phyloP scores from a whole-genome alignment of 2,888 invertebrate species.

The Pyrrhosoma nymphula region DNA sequence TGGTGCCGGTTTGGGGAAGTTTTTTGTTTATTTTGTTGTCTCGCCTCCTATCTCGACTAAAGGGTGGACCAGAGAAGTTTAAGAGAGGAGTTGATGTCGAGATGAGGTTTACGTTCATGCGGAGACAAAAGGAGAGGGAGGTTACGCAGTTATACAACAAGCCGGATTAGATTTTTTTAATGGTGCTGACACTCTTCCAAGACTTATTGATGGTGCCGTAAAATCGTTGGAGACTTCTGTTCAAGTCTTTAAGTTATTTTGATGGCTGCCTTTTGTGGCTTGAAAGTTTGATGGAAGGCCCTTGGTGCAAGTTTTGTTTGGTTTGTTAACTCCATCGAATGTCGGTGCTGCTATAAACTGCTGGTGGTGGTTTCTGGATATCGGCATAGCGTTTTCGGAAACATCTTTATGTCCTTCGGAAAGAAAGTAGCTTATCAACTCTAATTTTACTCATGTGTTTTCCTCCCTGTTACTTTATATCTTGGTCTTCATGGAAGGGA shows the following conservation, averaged over 20 bases:
- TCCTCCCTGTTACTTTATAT: not conserved
- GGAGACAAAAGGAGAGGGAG: not conserved
- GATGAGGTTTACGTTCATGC: conserved; percentile 31
- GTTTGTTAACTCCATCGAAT: not conserved
- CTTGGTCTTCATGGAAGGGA: not conserved
- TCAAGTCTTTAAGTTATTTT: not conserved
- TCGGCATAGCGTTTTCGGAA: not conserved
- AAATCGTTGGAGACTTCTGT: not conserved
- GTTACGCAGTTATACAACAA: not conserved
- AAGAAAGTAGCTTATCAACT: not conserved
- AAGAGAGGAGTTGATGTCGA: not conserved
- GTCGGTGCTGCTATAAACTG: not conserved
- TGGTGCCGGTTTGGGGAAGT: conserved; percentile 33
- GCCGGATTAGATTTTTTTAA: not conserved
- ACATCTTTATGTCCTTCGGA: not conserved
- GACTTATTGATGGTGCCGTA: not conserved
- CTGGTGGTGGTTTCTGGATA: not conserved
- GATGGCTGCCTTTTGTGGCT: not conserved
- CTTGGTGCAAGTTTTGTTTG: not conserved
- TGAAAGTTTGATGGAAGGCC: not conserved
- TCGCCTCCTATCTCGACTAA: not conserved
- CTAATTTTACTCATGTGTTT: not conserved
- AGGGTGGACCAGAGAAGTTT: not conserved
- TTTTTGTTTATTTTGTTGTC: not conserved
- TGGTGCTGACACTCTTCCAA: conserved; percentile 20